These are phyloP conservation scores for Listrodromus nycthemerus DNA, from an alignment of 2,888 invertebrate species.

Conservation along the genomic window DNA sequence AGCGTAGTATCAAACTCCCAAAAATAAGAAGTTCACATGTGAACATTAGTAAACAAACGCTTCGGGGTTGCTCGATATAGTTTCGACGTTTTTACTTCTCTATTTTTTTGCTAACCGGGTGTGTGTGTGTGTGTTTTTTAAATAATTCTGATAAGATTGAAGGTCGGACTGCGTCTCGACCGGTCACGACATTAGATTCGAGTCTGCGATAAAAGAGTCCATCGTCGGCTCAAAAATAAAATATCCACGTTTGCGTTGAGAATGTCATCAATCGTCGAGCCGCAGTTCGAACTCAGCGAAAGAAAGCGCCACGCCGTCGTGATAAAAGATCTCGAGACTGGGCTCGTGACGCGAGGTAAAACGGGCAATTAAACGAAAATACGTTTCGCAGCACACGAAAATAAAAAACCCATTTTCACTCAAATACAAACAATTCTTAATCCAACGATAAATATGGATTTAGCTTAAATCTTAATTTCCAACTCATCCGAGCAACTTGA, in stretches of 20 bases:
- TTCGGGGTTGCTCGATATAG: not conserved
- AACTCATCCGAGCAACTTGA: not conserved
- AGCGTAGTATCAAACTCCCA: not conserved
- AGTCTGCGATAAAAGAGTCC: conserved; percentile 49
- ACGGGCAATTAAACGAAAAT: not conserved
- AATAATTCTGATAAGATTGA: conserved; percentile 47
- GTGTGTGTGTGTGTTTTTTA: conserved; percentile 7
- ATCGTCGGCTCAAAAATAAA: conserved; percentile 22
- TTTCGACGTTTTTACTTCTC: not conserved
- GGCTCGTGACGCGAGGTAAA: not conserved
- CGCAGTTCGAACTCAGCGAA: not conserved
- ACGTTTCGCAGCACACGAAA: too few relatives aligned
- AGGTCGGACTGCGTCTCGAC: conserved; percentile 49
- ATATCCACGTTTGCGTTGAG: conserved; percentile 1
- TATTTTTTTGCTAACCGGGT: not conserved
- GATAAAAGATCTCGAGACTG: conserved; percentile 51
- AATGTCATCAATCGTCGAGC: conserved; percentile 32
- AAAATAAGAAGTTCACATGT: not conserved
- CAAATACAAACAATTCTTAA: too few relatives aligned
- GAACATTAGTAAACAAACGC: not conserved
- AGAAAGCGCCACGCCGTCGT: conserved; percentile 11
- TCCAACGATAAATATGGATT: not conserved
- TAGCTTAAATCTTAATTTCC: not conserved
- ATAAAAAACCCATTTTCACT: too few relatives aligned
- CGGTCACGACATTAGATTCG: conserved; percentile 60